Evolutionary conservation across 2,888 invertebrate species (phyloP), one percentile per base, ranked within the genome.

Genomic region (Petrolisthes cinctipes): DNA sequence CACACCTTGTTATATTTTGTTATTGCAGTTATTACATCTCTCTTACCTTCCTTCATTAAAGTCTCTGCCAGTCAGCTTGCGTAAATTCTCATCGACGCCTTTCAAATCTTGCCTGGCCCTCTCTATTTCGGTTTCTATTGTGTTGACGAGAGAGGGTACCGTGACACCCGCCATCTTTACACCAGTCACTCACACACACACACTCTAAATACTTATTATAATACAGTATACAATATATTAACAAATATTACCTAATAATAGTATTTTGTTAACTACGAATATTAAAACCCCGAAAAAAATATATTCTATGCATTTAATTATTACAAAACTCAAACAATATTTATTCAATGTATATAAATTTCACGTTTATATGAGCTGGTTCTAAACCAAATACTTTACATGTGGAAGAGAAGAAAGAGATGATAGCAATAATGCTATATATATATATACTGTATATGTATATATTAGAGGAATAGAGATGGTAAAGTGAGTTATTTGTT

Each of bases 61-160:
- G 82, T 89, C 89, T 66, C 89, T 82, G 57, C 89, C 89, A 14
- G 89, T 89, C 61, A 89, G 73, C 57, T 82, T 85, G 14, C 87
- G 82, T 78, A 89, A n/a, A 61, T 83, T 89, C 56, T 89, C 89
- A 73, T 89, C 89, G 17, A 89, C 87, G 51, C 87, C 89, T 71
- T 82, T 82, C 7, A 89, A 73, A 54, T 89, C 87, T 14, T 87
- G 54, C 51, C 57, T 82, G 53, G 87, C 89, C 73, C 83, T 85
- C 56, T 88, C 80, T 66, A 89, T 89, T 82, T 89, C 89, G n/a
- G 85, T 73, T 20, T 88, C 82, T 20, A 89, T 89, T n/a, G 89
- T 85, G 23, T 61, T 54, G 37, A 89, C 87, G 6, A 89, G 80
- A n/a, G 87, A 88, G 61, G 23, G 37, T 6, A 82, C 86, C 37